Evolutionary conservation across 1,140 invertebrate species (phyloP).

Genomic region (Pachypsylla venusta): DNA sequence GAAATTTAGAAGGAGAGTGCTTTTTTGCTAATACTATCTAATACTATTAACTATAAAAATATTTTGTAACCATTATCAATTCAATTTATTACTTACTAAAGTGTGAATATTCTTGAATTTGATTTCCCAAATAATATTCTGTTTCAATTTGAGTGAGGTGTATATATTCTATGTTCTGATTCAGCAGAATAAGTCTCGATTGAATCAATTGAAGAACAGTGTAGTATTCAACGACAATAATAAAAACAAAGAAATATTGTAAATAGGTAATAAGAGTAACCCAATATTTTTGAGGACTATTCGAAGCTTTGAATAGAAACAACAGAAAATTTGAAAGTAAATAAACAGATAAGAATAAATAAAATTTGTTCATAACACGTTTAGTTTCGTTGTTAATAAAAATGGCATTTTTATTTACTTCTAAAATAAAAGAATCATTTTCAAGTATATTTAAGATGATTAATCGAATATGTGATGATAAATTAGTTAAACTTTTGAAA

Average conservation of each 20-base stretch:
- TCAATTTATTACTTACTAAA: too few species aligned
- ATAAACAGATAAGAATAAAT: background rate
- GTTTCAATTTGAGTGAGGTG: too few species aligned
- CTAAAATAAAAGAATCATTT: background rate
- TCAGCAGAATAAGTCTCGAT: background rate
- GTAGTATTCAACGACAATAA: slow-evolving; percentile 3
- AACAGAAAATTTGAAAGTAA: background rate
- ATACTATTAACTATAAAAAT: too few species aligned
- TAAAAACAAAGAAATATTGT: background rate
- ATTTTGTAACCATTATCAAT: too few species aligned
- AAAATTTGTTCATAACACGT: background rate
- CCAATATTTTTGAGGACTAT: slow-evolving; percentile 2
- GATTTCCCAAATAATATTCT: too few species aligned
- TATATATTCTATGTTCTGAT: background rate
- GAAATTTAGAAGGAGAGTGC: too few species aligned
- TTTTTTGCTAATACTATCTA: too few species aligned
- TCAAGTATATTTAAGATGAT: background rate
- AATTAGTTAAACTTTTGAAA: background rate
- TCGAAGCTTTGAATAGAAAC: background rate
- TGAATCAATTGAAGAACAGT: background rate
- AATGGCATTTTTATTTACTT: background rate
- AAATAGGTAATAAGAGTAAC: background rate
- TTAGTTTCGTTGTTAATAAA: background rate
- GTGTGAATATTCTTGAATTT: too few species aligned
- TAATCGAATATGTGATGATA: background rate